Evolutionary conservation across 2,113 vertebrate genomes (phyloP), one percentile per base, ranked within the genome.

Genomic region (Alethe diademata): DNA sequence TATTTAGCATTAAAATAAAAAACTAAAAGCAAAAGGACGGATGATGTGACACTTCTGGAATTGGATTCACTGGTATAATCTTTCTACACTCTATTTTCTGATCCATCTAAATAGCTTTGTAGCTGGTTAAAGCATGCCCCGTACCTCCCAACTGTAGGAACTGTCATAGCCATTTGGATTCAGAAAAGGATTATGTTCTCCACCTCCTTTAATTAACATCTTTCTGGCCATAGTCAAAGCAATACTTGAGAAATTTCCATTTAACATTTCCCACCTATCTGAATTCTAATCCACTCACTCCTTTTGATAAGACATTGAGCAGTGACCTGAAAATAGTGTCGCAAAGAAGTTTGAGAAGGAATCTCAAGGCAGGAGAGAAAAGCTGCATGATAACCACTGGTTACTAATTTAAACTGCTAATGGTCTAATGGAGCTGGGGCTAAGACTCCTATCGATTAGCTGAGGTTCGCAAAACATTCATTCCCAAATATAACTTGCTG

Each of bases 171-270:
- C 92, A 84, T 92, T 96, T 91, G 74, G 69, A 91, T 93, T 86
- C 91, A 91, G 82, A 76, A 91, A 92, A 88, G 67, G 79, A 95
- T 93, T 90, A 89, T 61, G 35, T 93, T 96, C 48, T 93, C 75
- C 54, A 69, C 42, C 69, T 57, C 38, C 95, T 93, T 96, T 94
- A 95, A 95, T 95, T 86, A 93, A 64, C 64, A 58, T 82, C 90
- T 91, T 95, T 96, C 92, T 96, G 88, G 74, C 42, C 83, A 80
- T 17, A 95, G 74, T 94, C 86, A 94, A 92, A 88, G 89, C 61
- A 78, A 45, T 50, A 88, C 58, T 58, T 43, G 54, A 95, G 58
- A 31, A 87, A 88, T 86, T 92, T 92, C 69, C 33, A 11, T 89
- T 93, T 92, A 72, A 90, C 57, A 64, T 86, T 95, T 95, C 38